Conservation (phyloP, 2,113 vertebrate species). For the Leiothrix lutea region DNA sequence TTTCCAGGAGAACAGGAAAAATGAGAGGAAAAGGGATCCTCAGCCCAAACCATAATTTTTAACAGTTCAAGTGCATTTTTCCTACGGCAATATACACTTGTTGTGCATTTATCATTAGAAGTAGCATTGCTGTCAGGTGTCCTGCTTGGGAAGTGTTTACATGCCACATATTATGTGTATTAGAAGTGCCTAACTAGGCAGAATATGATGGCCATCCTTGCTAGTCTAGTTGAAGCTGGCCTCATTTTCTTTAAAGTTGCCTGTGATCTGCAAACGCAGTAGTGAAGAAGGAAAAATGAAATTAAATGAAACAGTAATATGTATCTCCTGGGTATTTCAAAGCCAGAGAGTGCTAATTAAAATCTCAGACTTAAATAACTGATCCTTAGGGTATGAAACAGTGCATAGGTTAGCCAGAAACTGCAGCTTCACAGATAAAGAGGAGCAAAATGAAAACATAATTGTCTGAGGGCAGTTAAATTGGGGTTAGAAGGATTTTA, state of each 20-base stretch:
- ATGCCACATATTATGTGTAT: neutral
- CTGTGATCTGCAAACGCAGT: conserved; percentile 12
- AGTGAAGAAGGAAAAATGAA: conserved; percentile 11
- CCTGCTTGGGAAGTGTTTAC: neutral
- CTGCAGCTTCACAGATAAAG: neutral
- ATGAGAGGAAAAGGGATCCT: neutral
- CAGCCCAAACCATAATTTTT: neutral
- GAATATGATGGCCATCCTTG: neutral
- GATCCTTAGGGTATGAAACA: neutral
- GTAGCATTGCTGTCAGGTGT: neutral
- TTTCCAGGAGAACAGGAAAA: neutral
- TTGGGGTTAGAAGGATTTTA: neutral
- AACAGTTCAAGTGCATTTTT: neutral
- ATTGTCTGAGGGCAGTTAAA: neutral
- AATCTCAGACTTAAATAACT: conserved; percentile 3
- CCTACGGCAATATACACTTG: neutral
- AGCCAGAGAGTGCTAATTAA: conserved; percentile 31
- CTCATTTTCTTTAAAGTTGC: conserved; percentile 29
- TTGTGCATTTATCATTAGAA: neutral
- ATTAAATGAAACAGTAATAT: neutral
- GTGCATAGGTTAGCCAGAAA: neutral
- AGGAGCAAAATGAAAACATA: neutral
- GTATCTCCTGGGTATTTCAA: conserved; percentile 12
- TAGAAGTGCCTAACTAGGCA: neutral
- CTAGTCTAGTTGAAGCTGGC: neutral